These are phyloP conservation scores for Eclectus roratus DNA, from an alignment of 2,113 vertebrate genomes.

Conservation along the genomic window DNA sequence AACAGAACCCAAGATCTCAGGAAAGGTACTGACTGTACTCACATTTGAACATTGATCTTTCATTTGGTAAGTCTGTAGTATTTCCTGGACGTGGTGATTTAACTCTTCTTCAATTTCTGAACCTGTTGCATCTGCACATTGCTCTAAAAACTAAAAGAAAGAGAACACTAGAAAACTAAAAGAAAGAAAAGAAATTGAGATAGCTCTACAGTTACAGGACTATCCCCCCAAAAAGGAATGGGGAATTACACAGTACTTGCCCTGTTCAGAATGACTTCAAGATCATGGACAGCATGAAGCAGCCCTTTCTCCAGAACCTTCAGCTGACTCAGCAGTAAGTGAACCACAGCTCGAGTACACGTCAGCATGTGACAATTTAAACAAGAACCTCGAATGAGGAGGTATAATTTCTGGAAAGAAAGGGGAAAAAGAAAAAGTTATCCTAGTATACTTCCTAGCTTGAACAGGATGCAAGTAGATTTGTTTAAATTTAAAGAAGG, in stretches of 20 bases:
- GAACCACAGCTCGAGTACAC: constrained; percentile 82
- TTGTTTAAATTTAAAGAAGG: background rate
- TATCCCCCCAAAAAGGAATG: background rate
- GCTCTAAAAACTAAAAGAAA: constrained; percentile 81
- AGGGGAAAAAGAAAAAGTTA: background rate
- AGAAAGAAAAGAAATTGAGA: background rate
- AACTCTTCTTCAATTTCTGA: constrained; percentile 82
- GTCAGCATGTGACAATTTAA: constrained; percentile 86
- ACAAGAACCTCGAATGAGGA: constrained; percentile 90
- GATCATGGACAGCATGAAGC: constrained; percentile 83
- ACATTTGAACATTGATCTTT: constrained; percentile 57
- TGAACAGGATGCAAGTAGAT: background rate
- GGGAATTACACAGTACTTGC: constrained; percentile 63
- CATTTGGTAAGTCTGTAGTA: constrained; percentile 66
- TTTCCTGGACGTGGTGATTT: constrained; percentile 65
- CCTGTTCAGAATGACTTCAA: constrained; percentile 80
- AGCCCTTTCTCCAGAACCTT: constrained; percentile 83
- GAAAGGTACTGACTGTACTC: constrained; percentile 14
- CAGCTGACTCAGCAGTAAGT: constrained; percentile 87
- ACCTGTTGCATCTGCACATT: constrained; percentile 73
- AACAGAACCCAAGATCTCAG: background rate
- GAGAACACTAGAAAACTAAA: constrained; percentile 73
- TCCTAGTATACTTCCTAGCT: background rate
- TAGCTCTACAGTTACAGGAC: background rate
- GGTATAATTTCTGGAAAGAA: constrained; percentile 79